Conservation (phyloP, 1,140 invertebrate species). For the Cherax quadricarinatus region DNA sequence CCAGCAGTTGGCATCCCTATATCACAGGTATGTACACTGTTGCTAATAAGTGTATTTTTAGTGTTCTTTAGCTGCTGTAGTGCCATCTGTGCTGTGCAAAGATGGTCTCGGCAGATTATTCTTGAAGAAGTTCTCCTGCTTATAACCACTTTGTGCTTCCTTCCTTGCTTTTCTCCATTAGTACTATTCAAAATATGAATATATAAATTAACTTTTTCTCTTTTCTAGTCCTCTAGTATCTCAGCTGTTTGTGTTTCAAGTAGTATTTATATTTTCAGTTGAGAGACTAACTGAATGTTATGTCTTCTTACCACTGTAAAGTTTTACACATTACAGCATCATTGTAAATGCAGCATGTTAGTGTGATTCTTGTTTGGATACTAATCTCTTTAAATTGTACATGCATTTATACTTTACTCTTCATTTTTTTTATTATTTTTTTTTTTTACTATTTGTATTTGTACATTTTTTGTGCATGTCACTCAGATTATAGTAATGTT, state of each 20-base stretch:
- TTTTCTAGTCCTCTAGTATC: neutral
- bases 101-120: neutral
- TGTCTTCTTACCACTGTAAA: no score
- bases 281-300: no score
- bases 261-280: no score
- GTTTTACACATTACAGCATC: no score
- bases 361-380: no score
- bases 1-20: conserved; percentile 70
- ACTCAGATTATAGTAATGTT: no score
- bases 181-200: neutral
- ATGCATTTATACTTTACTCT: no score
- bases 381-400: no score
- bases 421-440: no score
- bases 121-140: neutral
- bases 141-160: neutral
- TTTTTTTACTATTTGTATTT: no score
- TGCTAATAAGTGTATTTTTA: conserved; percentile 1
- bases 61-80: conserved; percentile 5
- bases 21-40: conserved; percentile 61
- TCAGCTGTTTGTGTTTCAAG: neutral
- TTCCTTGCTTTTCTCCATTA: neutral
- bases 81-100: neutral
- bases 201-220: neutral
- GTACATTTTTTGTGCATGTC: no score
- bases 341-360: no score